These are phyloP conservation scores for Syngnathoides biaculeatus DNA, from an alignment of 2,113 vertebrate species.

Conservation along the genomic window DNA sequence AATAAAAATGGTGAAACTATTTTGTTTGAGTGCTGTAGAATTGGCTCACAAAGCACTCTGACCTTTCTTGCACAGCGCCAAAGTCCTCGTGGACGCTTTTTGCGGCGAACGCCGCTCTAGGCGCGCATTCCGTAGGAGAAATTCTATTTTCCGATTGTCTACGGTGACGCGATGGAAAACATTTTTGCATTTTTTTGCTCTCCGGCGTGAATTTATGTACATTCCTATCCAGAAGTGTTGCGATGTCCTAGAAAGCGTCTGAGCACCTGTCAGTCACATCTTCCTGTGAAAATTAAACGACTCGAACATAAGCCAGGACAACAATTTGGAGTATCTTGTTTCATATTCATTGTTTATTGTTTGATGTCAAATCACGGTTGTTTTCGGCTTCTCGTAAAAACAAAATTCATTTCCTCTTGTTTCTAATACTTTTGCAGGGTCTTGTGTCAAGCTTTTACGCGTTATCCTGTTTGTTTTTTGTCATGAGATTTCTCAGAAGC, in stretches of 20 bases:
- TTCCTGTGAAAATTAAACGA: too few species aligned
- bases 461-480: slow-evolving; percentile 36
- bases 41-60: too few species aligned
- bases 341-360: neutral
- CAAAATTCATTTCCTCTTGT: neutral
- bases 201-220: too few species aligned
- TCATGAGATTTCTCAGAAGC: slow-evolving; percentile 41
- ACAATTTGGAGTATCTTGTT: too few species aligned
- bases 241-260: too few species aligned
- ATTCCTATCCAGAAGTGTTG: too few species aligned
- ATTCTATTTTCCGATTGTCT: slow-evolving; percentile 53
- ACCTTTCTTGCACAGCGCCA: slow-evolving; percentile 37
- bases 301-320: too few species aligned
- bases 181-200: slow-evolving; percentile 15
- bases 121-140: slow-evolving; percentile 2
- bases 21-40: too few species aligned
- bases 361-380: neutral
- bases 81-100: slow-evolving; percentile 27
- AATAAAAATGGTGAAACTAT: too few species aligned
- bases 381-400: too few species aligned
- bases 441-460: neutral
- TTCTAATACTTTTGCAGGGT: neutral
- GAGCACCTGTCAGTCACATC: too few species aligned
- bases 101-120: too few species aligned
- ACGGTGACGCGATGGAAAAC: slow-evolving; percentile 16